Evolutionary conservation across 2,113 vertebrate genomes (phyloP), one percentile per base, ranked within the genome.

Genomic region (Haplotaxodon microlepis): DNA sequence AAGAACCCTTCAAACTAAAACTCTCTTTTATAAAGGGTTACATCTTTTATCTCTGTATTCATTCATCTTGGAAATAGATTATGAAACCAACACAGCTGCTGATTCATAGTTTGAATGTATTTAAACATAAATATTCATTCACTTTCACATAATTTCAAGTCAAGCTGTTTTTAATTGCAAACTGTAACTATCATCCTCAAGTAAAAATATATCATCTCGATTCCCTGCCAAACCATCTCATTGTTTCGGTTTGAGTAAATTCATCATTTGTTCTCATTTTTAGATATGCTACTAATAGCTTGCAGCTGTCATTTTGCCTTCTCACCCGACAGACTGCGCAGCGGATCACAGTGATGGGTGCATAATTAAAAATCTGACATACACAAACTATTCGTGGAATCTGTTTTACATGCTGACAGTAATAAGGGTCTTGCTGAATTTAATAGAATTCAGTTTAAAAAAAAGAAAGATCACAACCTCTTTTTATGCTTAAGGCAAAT

Each of bases 281-380:
- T 51, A 40, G 71, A 83, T 27, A 11, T 56, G 76, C 6, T 42
- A 16, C 34, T 79, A 80, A 89, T 8, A 84, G 63, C 87, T 38
- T 69, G 82, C 78, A 85, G 84, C 88, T 87, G 89, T 89, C 89
- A 87, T 86, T 78, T 78, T 85, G 71, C 71, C 57, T 90, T 83
- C 86, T 90, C 81, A 88, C 76, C 81, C 63, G 8, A 29, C 69
- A n/a, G 36, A 78, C 19, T 36, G 13, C 27, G 51, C 84, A 87
- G 84, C 45, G 21, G 82, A 53, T 85, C 73, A 87, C 56, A 92
- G 59, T 40, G 36, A 31, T 79, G 38, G 42, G 21, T 31, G 45
- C 71, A 78, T 51, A 34, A 24, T 71, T 87, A 14, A 84, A 47
- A 24, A 61, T 80, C 73, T 78, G 73, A 78, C n/a, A 56, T 29